Base-by-base conservation (phyloP, 2,797 vertebrate species). In the Todus mexicanus region DNA sequence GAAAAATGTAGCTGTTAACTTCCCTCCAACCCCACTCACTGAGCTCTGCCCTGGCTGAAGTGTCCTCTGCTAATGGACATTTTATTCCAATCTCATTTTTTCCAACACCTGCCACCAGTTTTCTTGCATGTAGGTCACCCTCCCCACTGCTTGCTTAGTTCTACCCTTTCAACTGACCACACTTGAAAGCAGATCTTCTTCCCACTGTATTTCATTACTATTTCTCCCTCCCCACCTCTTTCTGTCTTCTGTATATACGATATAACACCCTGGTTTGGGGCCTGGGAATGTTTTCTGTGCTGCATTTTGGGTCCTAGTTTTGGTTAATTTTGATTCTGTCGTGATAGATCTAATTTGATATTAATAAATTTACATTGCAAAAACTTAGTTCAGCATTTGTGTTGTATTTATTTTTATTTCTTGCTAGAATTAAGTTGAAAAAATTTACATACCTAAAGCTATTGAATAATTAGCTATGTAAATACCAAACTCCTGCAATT, bases 371-470 rank as follows among this genome's bases (percentile, higher is more conserved):
- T 45, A 56, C n/a, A 64, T 56, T 68, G 35, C 35, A 75, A 79
- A 43, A 56, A 31, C 33, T 70, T 83, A 22, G 73, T 80, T 87
- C 22, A 85, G 74, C 73, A 60, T 54, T 70, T 15, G 48, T 53
- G 21, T 81, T 94, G 19, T 70, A 56, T 79, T 87, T 88, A 15
- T 48, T 86, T 87, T 81, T 65, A 78, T 89, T 96, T 93, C 53
- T 87, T 77, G 47, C 57, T 78, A 84, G 95, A 96, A 93, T 89
- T 35, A 91, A 78, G 42, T 88, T 42, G 70, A 92, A 95, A n/a
- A 96, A 93, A 84, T 85, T 2, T 68, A 12, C 60, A 22, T 64
- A 72, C 47, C 53, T 90, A 40, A 87, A 96, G 53, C 48, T 74
- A 25, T 26, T 47, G 61, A 94, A 68, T 87, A 38, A 82, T 87